Conservation (phyloP, 2,113 vertebrate species). For the Platycercus adscitus region DNA sequence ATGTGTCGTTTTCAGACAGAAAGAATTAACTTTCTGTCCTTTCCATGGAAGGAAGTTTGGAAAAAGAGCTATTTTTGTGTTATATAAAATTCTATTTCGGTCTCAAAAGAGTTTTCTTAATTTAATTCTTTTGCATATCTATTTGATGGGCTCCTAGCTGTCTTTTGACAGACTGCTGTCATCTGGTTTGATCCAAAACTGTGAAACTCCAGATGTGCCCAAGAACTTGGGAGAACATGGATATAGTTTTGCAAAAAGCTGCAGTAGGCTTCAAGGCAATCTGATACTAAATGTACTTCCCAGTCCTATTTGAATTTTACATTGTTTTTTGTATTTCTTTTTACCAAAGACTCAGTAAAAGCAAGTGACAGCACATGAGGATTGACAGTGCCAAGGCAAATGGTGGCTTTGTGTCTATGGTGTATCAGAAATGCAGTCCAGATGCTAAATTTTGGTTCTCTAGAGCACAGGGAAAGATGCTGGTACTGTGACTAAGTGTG, state of each 20-base stretch:
- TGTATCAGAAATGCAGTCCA: background rate
- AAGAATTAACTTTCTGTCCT: slow-evolving; percentile 46
- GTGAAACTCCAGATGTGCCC: slow-evolving; percentile 67
- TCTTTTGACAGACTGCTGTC: slow-evolving; percentile 67
- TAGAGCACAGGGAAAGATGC: background rate
- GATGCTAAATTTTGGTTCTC: background rate
- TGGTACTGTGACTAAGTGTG: rapidly evolving
- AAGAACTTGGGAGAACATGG: slow-evolving; percentile 54
- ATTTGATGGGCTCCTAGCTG: slow-evolving; percentile 59
- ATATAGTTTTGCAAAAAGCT: slow-evolving; percentile 8
- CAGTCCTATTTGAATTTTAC: slow-evolving; percentile 5
- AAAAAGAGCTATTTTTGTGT: slow-evolving; percentile 48
- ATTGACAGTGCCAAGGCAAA: background rate
- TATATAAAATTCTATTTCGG: slow-evolving; percentile 54
- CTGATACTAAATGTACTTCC: slow-evolving; percentile 38
- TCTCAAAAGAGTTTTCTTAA: slow-evolving; percentile 51
- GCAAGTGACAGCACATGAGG: background rate
- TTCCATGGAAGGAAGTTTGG: slow-evolving; percentile 35
- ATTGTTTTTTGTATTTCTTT: background rate
- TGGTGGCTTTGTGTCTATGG: background rate
- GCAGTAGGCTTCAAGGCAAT: slow-evolving; percentile 29
- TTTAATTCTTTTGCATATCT: slow-evolving; percentile 52
- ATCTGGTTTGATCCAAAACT: slow-evolving; percentile 63
- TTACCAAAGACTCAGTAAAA: background rate
- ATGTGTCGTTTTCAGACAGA: slow-evolving; percentile 32